phyloP scores from a whole-genome alignment of 1,140 invertebrate species.

The Samia ricini region DNA sequence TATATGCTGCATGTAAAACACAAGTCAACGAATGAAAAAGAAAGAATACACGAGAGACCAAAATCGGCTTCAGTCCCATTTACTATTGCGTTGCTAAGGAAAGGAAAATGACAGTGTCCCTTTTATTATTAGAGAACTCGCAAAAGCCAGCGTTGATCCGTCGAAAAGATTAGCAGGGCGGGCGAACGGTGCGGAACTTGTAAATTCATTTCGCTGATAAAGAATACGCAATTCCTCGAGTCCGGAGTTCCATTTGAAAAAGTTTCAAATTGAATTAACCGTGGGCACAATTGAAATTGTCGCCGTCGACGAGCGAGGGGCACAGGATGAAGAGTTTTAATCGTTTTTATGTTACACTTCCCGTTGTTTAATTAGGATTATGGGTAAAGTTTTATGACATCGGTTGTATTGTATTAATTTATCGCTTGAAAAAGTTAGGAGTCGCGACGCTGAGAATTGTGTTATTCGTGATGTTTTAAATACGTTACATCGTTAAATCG shows the following conservation, averaged over 20 bases:
- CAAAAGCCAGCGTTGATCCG: not conserved
- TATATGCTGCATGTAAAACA: too few species aligned
- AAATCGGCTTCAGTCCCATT: too few species aligned
- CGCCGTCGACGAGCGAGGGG: not conserved
- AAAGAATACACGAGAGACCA: too few species aligned
- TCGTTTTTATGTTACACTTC: slow-evolving; percentile 1
- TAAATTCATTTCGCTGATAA: slow-evolving; percentile 5
- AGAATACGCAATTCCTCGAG: not conserved
- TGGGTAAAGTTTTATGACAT: not conserved
- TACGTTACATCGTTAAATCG: too few species aligned
- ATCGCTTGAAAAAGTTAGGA: not conserved
- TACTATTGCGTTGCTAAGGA: not conserved
- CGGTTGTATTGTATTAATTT: not conserved
- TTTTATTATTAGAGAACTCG: not conserved
- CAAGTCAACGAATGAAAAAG: too few species aligned
- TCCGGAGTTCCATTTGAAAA: slow-evolving; percentile 12
- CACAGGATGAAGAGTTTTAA: not conserved
- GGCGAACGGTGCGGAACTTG: not conserved
- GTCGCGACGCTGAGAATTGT: not conserved
- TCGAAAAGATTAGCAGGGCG: not conserved
- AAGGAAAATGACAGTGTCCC: not conserved
- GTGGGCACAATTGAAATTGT: slow-evolving; percentile 17
- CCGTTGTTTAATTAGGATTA: not conserved
- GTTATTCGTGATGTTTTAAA: too few species aligned
- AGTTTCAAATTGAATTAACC: slow-evolving; percentile 23